Base-by-base conservation (phyloP, 1,140 invertebrate genomes). In the Laodelphax striatellus region DNA sequence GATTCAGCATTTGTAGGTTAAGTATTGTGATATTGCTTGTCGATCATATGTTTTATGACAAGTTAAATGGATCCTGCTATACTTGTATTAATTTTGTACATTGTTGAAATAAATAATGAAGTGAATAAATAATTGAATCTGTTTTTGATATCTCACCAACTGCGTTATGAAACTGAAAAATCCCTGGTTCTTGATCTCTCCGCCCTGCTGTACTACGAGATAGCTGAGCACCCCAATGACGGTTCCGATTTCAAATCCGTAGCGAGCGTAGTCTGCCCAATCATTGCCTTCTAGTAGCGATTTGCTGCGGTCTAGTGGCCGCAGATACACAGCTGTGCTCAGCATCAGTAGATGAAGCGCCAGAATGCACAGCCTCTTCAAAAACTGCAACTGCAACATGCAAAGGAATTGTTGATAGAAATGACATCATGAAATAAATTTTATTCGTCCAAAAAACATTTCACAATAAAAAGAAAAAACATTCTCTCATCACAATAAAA, bases 161-260 rank as follows among this genome's bases (percentile, higher is more conserved):
- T 96, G 94, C 69, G 92, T 92, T 38, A 97, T 73, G 74, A 96
- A 98, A 1, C 88, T 88, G 34, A 82, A 77, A 16, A 97, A 70
- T 41, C 95, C 95, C 73, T 97, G 92, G 73, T 96, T 94, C 70
- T 90, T 84, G 58, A 98, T 85, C 76, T 98, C 95, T 65, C 91
- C 88, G 0, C 92, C 87, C 72, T 96, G 91, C 70, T 97, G 90
- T 44, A 94, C 75, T 60, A 97, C 76, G n/a, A 94, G 85, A 70
- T 93, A 96, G 66, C 84, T 85, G 0, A 95, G 69, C 38, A 95
- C 94, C 28, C 89, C 90, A 2, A 86, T 67, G 52, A 95, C 81
- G 1, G 92, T 94, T 1, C 86, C 82, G 52, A 90, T 76, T 78
- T 98, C 96, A 64, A 87, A 85, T 44, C 81, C 79, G 66, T 90